Base-by-base conservation (phyloP, 2,797 vertebrate genomes). In the Psittacula derbiana region DNA sequence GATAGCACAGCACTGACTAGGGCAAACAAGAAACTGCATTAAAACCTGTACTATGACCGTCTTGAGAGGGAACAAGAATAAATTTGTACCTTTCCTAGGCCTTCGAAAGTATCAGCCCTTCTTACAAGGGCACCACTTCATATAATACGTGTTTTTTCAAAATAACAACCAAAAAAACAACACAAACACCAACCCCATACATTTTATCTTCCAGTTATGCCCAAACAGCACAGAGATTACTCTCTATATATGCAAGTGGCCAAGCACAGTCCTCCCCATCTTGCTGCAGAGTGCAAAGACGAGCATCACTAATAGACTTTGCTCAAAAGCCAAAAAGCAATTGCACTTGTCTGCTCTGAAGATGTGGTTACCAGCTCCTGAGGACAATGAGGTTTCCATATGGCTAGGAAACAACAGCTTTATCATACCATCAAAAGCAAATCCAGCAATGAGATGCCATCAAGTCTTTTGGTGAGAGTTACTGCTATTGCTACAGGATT, bases 41-140 rank as follows among this genome's bases (percentile, higher is more conserved):
- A 82, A 88, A 93, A 80, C 23, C 65, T 43, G 3, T 19, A 90
- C 78, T 53, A 58, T 62, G 72, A 55, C 57, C 72, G 40, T 75
- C 76, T 88, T 71, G 46, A 86, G 60, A 58, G 40, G 24, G 38
- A 94, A 79, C 8, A 3, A 3, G 25, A 90, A 31, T 72, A 79
- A 75, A 33, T 41, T 9, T 33, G 14, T 81, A 65, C 19, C 36
- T 65, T 84, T 16, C 58, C 30, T 31, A 75, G 53, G 12, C 41
- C 70, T 86, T 69, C 64, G 82, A 92, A 95, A 55, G 49, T 43
- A 85, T 5, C 25, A 41, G 23, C 4, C 20, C 28, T 87, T 91
- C 44, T 66, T 62, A 21, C 1, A 79, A 19, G 21, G 46, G 8
- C 3, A 2, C 5, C 1, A 3, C 20, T n/a, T 57, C 27, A 16